A percentile compares a stretch with the other conserved stretches of the same genome.
Evolutionary conservation across 2,797 vertebrate genomes (phyloP).

Genomic region (Mus spretus): DNA sequence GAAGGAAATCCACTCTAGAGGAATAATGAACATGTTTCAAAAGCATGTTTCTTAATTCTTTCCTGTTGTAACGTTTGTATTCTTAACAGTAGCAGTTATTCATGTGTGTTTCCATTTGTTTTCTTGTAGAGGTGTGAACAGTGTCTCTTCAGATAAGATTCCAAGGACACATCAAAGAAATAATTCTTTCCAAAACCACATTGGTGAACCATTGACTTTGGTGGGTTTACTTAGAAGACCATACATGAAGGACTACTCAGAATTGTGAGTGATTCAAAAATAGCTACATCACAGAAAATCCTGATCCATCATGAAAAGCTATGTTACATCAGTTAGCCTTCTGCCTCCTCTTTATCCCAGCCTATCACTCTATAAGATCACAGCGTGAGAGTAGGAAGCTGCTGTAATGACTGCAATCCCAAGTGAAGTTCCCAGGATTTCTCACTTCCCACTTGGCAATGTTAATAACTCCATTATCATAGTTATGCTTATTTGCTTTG

Average conservation of each 20-base stretch:
- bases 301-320: not conserved
- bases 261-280: not conserved
- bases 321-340: not conserved
- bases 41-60: not conserved
- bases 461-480: not conserved
- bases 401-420: not conserved
- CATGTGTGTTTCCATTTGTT: not conserved
- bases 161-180: not conserved
- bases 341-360: not conserved
- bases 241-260: not conserved
- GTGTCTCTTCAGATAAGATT: not conserved
- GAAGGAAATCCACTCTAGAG: not conserved
- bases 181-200: not conserved
- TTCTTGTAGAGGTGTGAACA: not conserved
- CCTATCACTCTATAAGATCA: not conserved
- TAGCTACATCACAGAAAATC: not conserved
- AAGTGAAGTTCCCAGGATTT: not conserved
- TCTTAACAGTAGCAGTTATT: not conserved
- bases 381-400: accelerated
- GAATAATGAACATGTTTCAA: not conserved
- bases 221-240: not conserved
- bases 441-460: not conserved
- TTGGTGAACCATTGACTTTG: no score
- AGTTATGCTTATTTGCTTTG: not conserved
- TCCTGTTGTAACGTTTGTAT: not conserved